Evolutionary conservation across 2,888 invertebrate genomes (phyloP), one percentile per base, ranked within the genome.

Genomic region (Belgica antarctica): DNA sequence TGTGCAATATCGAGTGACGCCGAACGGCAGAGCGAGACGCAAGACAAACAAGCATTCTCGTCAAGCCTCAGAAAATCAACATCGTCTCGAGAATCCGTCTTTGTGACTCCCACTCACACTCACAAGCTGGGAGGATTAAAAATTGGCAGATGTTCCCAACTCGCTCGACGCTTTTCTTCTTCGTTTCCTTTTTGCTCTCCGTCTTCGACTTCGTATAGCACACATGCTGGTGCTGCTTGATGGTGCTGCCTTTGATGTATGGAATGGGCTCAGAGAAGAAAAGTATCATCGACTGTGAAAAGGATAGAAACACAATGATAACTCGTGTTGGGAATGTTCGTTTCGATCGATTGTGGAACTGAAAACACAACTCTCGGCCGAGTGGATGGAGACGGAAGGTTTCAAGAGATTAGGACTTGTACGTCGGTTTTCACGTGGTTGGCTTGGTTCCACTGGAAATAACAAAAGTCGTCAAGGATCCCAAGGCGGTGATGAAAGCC

Each of bases 71-170:
- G n/a, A n/a, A n/a, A n/a, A n/a, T 52, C 2, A 52, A 52, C 52
- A 3, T 41, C 15, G 41, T 41, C 41, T 52, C 3, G 22, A 52
- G 52, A 52, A 52, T 52, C 22, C 52, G 19, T 17, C 17, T 17
- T n/a, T 7, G 2, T 22, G 22, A 52, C 52, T 52, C 52, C 52
- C n/a, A 52, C 52, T n/a, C n/a, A 52, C 52, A 19, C 22, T 52
- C 5, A 52, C 52, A 52, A 52, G 52, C 22, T n/a, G n/a, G n/a
- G 52, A 52, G 52, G 52, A 52, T 52, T 52, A 52, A 52, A 52
- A 52, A n/a, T 52, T 52, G 52, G 52, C 52, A 52, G 52, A 52
- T 52, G 52, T 52, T 52, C 12, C 41, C 52, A 52, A 52, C 52
- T 52, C 52, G 52, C 52, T 52, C 12, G 7, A n/a, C 2, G 52